These are phyloP conservation scores for Pseudolaguvia tuberculata DNA, from an alignment of 2,113 vertebrate genomes.

Conservation along the genomic window DNA sequence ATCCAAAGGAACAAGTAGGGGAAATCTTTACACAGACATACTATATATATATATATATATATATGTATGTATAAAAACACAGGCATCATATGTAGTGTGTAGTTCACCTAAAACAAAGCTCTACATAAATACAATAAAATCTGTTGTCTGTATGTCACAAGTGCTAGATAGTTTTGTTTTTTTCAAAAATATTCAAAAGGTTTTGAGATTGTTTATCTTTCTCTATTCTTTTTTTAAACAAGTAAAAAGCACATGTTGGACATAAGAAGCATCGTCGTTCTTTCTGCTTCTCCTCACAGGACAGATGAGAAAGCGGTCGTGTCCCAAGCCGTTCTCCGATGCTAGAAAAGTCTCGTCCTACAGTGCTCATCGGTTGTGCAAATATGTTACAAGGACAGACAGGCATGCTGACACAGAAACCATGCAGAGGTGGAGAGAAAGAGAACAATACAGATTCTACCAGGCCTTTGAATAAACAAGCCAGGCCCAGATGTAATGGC, in stretches of 20 bases:
- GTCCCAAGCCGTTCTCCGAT: conserved; percentile 43
- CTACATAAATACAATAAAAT: conserved; percentile 86
- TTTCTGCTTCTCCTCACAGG: conserved; percentile 47
- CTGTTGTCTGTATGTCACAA: conserved; percentile 78
- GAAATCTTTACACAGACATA: too few relatives aligned
- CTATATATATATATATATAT: conserved; percentile 39
- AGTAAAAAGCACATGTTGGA: conserved; percentile 76
- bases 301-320: conserved; percentile 40
- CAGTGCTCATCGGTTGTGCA: conserved; percentile 66
- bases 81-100: conserved; percentile 64
- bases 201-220: conserved; percentile 38
- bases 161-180: conserved; percentile 73
- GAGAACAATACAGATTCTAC: conserved; percentile 52
- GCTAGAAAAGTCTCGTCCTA: conserved; percentile 63
- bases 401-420: conserved; percentile 80
- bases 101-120: conserved; percentile 74
- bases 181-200: conserved; percentile 76
- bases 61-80: conserved; percentile 47
- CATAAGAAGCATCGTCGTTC: conserved; percentile 63
- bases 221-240: conserved; percentile 58
- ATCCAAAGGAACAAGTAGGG: conserved; percentile 33
- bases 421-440: conserved; percentile 72
- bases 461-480: conserved; percentile 68
- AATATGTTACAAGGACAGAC: conserved; percentile 62
- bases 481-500: conserved; percentile 44